Evolutionary conservation across 2,113 vertebrate genomes (phyloP).

Genomic region (Channa maculata): DNA sequence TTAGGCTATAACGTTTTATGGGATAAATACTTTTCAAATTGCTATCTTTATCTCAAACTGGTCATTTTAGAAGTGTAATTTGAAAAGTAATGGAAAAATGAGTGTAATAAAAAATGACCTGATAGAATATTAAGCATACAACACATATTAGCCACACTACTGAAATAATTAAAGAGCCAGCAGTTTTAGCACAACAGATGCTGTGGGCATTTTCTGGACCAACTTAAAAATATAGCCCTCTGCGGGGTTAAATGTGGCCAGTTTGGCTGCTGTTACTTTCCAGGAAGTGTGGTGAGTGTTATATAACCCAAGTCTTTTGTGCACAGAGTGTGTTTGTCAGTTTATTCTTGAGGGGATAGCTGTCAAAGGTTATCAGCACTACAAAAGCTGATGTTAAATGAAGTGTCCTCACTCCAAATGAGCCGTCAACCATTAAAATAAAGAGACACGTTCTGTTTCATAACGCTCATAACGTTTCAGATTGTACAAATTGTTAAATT

Average conservation of each 20-base stretch:
- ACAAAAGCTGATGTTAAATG: conserved; percentile 57
- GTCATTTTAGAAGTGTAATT: too few relatives aligned
- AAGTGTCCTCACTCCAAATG: conserved; percentile 56
- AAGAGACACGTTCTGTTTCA: conserved; percentile 10
- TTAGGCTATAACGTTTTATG: not conserved
- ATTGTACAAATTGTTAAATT: conserved; percentile 2
- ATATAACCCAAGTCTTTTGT: conserved; percentile 54
- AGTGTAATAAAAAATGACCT: not conserved
- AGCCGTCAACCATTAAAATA: conserved; percentile 34
- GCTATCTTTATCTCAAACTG: too few relatives aligned
- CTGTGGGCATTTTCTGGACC: not conserved
- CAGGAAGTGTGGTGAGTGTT: conserved; percentile 45
- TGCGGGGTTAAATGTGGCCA: conserved; percentile 30
- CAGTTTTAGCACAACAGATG: too few relatives aligned
- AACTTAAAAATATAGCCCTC: not conserved
- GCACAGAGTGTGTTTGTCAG: conserved; percentile 46
- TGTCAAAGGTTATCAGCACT: conserved; percentile 56
- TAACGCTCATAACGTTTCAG: conserved; percentile 7
- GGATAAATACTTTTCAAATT: not conserved
- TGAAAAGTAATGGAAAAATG: too few relatives aligned
- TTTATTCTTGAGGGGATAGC: conserved; percentile 52
- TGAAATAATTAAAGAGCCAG: not conserved
- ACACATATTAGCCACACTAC: not conserved
- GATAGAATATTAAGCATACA: not conserved
- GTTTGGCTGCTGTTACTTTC: conserved; percentile 46